Evolutionary conservation across 2,113 vertebrate genomes (phyloP).

Genomic region (Setophaga petechia): DNA sequence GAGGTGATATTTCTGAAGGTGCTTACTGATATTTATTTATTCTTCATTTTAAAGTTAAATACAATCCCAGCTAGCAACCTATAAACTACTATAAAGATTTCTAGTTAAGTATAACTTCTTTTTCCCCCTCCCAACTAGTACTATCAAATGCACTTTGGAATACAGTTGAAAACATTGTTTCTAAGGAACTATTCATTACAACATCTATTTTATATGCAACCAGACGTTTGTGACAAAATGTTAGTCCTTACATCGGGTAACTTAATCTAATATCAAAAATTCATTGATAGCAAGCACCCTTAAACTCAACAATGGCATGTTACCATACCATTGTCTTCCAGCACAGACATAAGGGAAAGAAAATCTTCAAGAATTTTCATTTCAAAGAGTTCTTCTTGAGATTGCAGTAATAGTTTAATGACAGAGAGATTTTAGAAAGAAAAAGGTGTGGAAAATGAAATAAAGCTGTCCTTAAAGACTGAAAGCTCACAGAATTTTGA

Average conservation of each 20-base stretch:
- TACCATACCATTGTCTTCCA: neutral
- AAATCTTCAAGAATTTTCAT: neutral
- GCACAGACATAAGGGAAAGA: neutral
- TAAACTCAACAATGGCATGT: neutral
- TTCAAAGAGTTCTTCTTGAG: neutral
- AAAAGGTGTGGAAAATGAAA: neutral
- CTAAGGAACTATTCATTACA: neutral
- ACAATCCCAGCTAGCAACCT: neutral
- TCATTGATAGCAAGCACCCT: neutral
- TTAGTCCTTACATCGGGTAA: neutral
- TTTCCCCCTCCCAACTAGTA: neutral
- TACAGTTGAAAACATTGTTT: neutral
- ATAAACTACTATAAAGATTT: neutral
- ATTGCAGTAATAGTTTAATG: neutral
- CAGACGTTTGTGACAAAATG: neutral
- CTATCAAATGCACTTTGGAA: neutral
- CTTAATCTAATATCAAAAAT: neutral
- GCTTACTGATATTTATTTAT: neutral
- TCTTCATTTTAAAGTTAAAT: neutral
- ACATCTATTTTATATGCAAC: neutral
- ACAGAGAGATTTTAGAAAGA: neutral
- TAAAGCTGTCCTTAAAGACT: constrained; percentile 23
- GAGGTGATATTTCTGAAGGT: neutral
- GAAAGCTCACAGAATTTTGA: constrained; percentile 34
- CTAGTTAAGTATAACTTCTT: neutral